phyloP scores from a whole-genome alignment of 92 coral and sea anemone species.

The Meandrina meandrites region DNA sequence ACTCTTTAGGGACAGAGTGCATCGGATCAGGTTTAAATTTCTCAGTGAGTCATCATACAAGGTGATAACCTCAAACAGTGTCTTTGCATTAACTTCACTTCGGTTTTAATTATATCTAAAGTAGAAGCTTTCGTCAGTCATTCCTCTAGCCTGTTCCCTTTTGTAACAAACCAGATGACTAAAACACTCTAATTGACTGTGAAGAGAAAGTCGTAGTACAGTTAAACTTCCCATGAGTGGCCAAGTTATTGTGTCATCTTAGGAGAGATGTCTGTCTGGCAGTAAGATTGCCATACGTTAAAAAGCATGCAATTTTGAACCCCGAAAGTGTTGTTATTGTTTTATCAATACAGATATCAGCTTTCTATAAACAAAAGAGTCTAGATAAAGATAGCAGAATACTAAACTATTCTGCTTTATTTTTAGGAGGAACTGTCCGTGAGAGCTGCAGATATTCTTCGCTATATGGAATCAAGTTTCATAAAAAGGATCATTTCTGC shows the following conservation, averaged over 20 bases:
- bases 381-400: not conserved
- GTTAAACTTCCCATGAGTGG: not conserved
- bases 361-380: not conserved
- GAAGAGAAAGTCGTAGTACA: no score
- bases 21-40: conserved; percentile 79
- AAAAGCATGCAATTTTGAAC: no score
- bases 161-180: no score
- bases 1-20: conserved; percentile 55
- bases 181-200: no score
- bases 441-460: conserved; percentile 60
- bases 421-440: conserved; percentile 77
- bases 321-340: no score
- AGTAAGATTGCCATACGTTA: no score
- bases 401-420: not conserved
- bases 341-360: no score
- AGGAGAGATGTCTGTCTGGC: not conserved
- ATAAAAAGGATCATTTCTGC: conserved; percentile 71
- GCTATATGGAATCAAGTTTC: conserved; percentile 71
- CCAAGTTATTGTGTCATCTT: not conserved
- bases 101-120: no score
- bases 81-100: not conserved
- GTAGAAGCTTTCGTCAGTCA: not conserved
- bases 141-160: no score
- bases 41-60: conserved; percentile 70
- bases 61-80: conserved; percentile 39